These are phyloP conservation scores for Aphelocoma coerulescens DNA, from an alignment of 2,113 vertebrate species.

Conservation along the genomic window DNA sequence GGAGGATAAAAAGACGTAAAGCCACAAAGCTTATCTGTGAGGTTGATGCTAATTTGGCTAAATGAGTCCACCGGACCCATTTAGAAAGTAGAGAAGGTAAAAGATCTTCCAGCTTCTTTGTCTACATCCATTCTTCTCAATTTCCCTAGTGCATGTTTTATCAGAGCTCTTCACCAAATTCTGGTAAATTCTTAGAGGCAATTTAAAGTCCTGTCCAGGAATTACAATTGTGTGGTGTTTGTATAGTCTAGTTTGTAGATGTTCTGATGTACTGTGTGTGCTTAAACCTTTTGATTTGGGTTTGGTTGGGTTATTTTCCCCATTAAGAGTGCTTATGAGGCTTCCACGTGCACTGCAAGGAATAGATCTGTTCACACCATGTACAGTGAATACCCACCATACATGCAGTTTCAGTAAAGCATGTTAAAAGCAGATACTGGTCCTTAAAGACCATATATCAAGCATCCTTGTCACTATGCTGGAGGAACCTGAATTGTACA, in stretches of 20 bases:
- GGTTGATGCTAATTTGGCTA: neutral
- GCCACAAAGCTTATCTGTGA: neutral
- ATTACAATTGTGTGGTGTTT: neutral
- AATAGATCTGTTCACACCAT: neutral
- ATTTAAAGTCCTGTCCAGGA: neutral
- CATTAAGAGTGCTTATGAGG: neutral
- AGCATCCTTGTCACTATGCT: neutral
- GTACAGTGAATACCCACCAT: neutral
- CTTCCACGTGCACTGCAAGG: neutral
- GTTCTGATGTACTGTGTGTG: neutral
- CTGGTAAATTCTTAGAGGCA: neutral
- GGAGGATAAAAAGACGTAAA: neutral
- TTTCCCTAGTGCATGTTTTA: neutral
- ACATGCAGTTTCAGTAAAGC: neutral
- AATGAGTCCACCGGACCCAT: neutral
- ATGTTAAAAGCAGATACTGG: neutral
- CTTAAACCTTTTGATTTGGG: neutral
- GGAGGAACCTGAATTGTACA: neutral
- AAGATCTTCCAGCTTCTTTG: neutral
- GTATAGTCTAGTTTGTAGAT: neutral
- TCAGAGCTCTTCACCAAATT: neutral
- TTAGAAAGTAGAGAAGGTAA: neutral
- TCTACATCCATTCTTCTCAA: neutral
- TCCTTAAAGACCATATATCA: neutral
- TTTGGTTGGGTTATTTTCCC: neutral